Evolutionary conservation across 2,797 vertebrate genomes (phyloP), one percentile per base, ranked within the genome.

Genomic region (Parauchenoglanis ngamensis): DNA sequence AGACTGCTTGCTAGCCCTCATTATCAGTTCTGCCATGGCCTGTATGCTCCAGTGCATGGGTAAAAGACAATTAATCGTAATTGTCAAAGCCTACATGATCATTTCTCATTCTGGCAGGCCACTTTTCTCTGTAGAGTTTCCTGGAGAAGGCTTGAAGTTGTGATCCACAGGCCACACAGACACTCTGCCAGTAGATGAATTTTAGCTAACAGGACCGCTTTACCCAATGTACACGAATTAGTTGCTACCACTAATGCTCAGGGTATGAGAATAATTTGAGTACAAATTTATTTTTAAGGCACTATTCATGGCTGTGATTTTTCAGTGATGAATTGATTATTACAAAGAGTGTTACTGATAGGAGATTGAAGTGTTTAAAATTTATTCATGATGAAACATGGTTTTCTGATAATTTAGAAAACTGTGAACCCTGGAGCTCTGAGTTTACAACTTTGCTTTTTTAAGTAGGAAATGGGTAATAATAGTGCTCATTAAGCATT

Each of bases 61-160:
- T 97, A 98, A 96, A 95, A 98, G 97, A 98, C 97, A 98, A 99
- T 99, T 99, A 99, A 99, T 99, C 96, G 98, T 99, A 98, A 99
- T 99, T 98, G 97, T 96, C 96, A 96, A 94, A 94, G 94, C 95
- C 95, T 95, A 95, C 94, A 94, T 90, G 95, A 94, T 96, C 96
- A 98, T 99, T 98, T 93, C 97, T 99, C 98, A 99, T 98, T 97
- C 97, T 99, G 98, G 97, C 98, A 99, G 98, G 94, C 96, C 94
- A 95, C 96, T 96, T 94, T 98, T 95, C 94, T 94, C 95, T 93
- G 94, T 95, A 96, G 97, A 97, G 97, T 97, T 96, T 96, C 92
- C 91, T 96, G 94, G 97, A 96, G 97, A 97, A 97, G 96, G 94
- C 92, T 92, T 87, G 77, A 94, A 94, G 93, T 94, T 93, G 91